phyloP scores from a whole-genome alignment of 2,113 vertebrate genomes.

The Gnathonemus echidnorhynchus region DNA sequence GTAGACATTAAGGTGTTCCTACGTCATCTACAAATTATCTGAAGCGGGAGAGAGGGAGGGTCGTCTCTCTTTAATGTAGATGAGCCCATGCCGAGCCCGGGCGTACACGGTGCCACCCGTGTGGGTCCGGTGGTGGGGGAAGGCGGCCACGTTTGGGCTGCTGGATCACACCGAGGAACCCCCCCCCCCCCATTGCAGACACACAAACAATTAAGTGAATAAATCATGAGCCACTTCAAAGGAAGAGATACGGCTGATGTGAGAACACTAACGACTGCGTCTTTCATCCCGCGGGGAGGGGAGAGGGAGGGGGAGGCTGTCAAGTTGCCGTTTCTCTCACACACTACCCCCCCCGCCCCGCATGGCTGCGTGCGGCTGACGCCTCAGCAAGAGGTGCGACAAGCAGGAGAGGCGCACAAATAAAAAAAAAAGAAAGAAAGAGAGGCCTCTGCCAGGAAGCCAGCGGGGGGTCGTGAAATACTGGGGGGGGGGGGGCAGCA shows the following conservation, averaged over 20 bases:
- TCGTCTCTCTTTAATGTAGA: neutral
- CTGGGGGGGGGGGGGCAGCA: constrained; percentile 26
- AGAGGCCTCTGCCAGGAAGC: constrained; percentile 45
- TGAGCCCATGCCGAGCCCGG: neutral
- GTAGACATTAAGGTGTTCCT: neutral
- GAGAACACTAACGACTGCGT: constrained; percentile 44
- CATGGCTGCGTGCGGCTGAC: constrained; percentile 42
- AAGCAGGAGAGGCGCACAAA: constrained; percentile 36
- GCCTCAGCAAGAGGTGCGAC: constrained; percentile 39
- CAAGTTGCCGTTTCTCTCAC: constrained; percentile 21
- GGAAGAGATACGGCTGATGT: constrained; percentile 20
- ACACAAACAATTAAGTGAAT: constrained; percentile 33
- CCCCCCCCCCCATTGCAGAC: neutral
- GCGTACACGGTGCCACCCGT: neutral
- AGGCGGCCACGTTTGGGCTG: neutral
- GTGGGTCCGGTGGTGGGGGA: neutral
- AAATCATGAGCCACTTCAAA: constrained; percentile 38
- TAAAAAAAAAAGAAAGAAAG: constrained; percentile 40
- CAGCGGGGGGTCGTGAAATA: constrained; percentile 49
- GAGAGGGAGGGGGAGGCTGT: constrained; percentile 35
- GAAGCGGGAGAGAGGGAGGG: neutral
- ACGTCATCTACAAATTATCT: neutral
- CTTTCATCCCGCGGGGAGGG: constrained; percentile 38
- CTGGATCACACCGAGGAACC: neutral
- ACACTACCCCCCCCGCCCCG: neutral